Percentiles rank a stretch among this genome's conserved stretches.
Conservation (phyloP, 2,113 vertebrate species). For the Xyrauchen texanus region DNA sequence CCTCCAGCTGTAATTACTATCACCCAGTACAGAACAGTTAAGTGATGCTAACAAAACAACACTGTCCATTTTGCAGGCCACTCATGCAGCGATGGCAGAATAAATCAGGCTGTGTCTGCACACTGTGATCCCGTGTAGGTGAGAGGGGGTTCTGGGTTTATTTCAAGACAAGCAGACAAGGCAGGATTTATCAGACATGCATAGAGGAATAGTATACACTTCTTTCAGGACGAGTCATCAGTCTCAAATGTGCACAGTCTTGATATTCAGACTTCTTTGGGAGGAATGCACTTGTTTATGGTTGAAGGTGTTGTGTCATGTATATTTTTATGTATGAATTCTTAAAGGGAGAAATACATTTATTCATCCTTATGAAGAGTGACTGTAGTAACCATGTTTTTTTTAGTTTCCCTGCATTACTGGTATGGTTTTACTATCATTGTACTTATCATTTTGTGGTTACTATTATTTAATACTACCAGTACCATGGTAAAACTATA, state of each 20-base stretch:
- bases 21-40: neutral
- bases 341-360: no score
- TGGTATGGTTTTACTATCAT: no score
- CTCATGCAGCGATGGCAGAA: slow-evolving; percentile 57
- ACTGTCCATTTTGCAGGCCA: neutral
- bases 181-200: slow-evolving; percentile 11
- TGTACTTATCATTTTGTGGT: no score
- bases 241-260: neutral
- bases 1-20: slow-evolving; percentile 4
- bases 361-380: no score
- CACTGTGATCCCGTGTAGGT: slow-evolving; percentile 3
- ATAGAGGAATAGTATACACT: neutral
- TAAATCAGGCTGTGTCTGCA: slow-evolving; percentile 60
- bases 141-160: neutral
- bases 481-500: no score
- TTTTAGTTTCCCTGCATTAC: no score
- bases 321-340: no score
- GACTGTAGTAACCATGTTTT: no score
- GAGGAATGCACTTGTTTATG: no score
- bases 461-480: no score
- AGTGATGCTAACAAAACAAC: neutral
- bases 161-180: neutral
- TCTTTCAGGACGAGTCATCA: slow-evolving; percentile 15
- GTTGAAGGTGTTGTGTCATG: no score
- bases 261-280: neutral